Evolutionary conservation across 2,797 vertebrate genomes (phyloP).

Genomic region (Myotis vivesi): DNA sequence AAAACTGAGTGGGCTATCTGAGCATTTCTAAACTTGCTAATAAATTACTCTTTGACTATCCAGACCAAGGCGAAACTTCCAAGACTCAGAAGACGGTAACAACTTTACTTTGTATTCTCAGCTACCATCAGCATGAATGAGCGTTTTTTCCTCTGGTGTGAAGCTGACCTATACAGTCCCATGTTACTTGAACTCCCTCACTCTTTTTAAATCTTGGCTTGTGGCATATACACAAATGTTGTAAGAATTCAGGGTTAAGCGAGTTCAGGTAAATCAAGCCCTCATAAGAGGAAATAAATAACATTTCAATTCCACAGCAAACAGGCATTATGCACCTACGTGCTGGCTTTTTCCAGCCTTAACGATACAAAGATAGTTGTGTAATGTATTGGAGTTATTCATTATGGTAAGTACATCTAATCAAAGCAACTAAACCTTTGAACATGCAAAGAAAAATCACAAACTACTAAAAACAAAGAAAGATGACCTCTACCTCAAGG

Average conservation of each 20-base stretch:
- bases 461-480: not conserved
- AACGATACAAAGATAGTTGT: not conserved
- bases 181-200: not conserved
- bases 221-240: not conserved
- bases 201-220: not conserved
- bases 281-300: not conserved
- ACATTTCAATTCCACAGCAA: not conserved
- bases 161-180: not conserved
- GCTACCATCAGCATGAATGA: not conserved
- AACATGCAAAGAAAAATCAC: constrained; percentile 12
- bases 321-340: not conserved
- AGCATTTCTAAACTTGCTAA: not conserved
- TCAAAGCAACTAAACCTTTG: constrained; percentile 23
- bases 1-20: not conserved
- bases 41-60: not conserved
- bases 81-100: not conserved
- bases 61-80: not conserved
- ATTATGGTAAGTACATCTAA: not conserved
- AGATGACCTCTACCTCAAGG: constrained; percentile 37
- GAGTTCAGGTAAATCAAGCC: not conserved
- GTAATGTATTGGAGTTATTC: not conserved
- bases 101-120: not conserved
- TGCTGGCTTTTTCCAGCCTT: not conserved
- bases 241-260: not conserved
- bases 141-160: not conserved